Percentiles rank a stretch among this genome's conserved stretches.
Evolutionary conservation across 2,888 invertebrate genomes (phyloP).

Genomic region (Syrista parreyssii): DNA sequence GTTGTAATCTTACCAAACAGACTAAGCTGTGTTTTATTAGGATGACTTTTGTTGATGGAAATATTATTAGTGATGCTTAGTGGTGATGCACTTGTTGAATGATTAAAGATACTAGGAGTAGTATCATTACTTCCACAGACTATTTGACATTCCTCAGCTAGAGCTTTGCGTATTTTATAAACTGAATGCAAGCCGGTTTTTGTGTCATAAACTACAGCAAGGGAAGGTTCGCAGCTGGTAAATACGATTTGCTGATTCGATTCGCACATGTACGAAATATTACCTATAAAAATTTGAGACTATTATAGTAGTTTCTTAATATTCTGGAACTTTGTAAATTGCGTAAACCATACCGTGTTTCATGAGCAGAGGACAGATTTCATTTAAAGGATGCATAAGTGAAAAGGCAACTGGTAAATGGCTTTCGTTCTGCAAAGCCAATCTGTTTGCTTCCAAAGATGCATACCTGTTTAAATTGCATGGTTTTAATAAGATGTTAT

Average conservation of each 20-base stretch:
- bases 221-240: slow-evolving; percentile 80
- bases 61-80: slow-evolving; percentile 45
- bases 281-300: slow-evolving; percentile 43
- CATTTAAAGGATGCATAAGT: slow-evolving; percentile 89
- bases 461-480: slow-evolving; percentile 36
- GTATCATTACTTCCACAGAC: slow-evolving; percentile 70
- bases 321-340: background rate
- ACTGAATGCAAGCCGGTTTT: slow-evolving; percentile 83
- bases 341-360: slow-evolving; percentile 69
- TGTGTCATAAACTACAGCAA: slow-evolving; percentile 84
- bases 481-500: background rate
- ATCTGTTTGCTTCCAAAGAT: slow-evolving; percentile 54
- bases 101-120: slow-evolving; percentile 49
- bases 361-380: slow-evolving; percentile 85
- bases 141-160: slow-evolving; percentile 76
- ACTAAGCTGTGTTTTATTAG: slow-evolving; percentile 50
- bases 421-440: slow-evolving; percentile 42
- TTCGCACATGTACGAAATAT: slow-evolving; percentile 67
- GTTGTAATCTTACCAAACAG: slow-evolving; percentile 48
- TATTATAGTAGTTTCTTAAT: background rate
- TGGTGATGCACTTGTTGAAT: slow-evolving; percentile 49
- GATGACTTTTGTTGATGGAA: slow-evolving; percentile 48
- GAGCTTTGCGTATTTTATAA: slow-evolving; percentile 82
- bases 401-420: slow-evolving; percentile 85
- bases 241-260: slow-evolving; percentile 77